Base-by-base conservation (phyloP, 30 jellyfish, hydroid and myxozoan species). In the Cassiopea andromeda region DNA sequence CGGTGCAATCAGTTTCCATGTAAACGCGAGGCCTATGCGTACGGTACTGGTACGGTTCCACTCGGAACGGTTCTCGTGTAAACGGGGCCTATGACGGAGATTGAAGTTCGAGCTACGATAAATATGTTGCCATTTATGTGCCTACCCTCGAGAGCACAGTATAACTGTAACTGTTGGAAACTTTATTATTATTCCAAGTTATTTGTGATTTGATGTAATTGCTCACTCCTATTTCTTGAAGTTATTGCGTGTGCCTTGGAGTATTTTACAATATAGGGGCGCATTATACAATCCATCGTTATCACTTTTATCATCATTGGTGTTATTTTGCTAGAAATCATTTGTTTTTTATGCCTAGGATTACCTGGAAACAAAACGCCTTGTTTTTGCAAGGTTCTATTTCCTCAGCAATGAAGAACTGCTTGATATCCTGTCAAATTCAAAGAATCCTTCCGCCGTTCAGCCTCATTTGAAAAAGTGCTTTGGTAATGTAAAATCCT, bases 371-470 rank as follows among this genome's bases (percentile, higher is more conserved):
- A 89, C 96, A 12, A 94, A 94, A 77, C 97, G 98, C 74, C 90
- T 84, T 44, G 96, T 88, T 46, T 94, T 94, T 75, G 93, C 98
- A 44, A 76, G 98, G 60, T 88, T 94, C 79, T 94, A 94, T 74
- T 94, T 94, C 92, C 92, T 94, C 60, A 94, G 97, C 93, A 94
- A 94, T 76, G 98, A 94, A 61, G 98, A 94, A 57, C 93, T 94
- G 69, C 84, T 94, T 73, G 97, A 88, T 80, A 94, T 94, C 70
- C 93, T 94, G 7, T 90, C 98, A 54, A 89, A 94, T 59, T 89
- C 94, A 43, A 94, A 94, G 93, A 85, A 80, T 72, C 93, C 87
- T 7, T 50, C 89, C 10, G 96, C 94, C 15, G 97, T 94, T 58
- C 94, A 94, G 91, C 97, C 97, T 12, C 94, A 89, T 81, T 83